Evolutionary conservation across 2,797 vertebrate species (phyloP), one percentile per base, ranked within the genome.

Genomic region (Delichon dasypus): DNA sequence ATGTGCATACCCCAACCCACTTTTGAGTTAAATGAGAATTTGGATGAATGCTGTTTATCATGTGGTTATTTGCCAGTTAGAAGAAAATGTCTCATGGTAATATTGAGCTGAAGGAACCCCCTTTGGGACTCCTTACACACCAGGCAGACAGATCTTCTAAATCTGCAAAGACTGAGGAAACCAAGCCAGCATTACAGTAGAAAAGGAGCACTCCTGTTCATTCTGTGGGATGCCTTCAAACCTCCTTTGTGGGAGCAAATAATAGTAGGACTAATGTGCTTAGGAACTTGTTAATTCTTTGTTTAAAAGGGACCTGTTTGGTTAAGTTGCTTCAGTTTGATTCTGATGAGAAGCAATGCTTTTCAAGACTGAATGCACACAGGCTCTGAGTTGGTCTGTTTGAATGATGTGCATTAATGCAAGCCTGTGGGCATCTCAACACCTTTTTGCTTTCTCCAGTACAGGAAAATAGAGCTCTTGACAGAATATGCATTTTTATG

Each of bases 21-120:
- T 78, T 92, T 66, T 71, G 54, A 88, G 38, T 89, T 94, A 84
- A 94, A 88, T 30, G 68, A 3, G 2, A 88, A 89, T 65, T 66
- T 20, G 25, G n/a, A 85, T 62, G 38, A 84, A 75, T 72, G 32
- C 11, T 72, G 72, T 84, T 88, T 68, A 62, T 83, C 62, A 55
- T 25, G 18, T 62, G 82, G 42, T 62, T 75, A 34, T 77, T 77
- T 11, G 3, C 11, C 70, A 79, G 53, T 53, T 73, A 84, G 47
- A 53, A 55, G 11, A 71, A 94, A 95, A 51, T 38, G 21, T 60
- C 60, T 78, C 57, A n/a, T 61, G 25, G 21, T 40, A 67, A 48
- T 73, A 66, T 4, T 40, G 19, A 85, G 23, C 29, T 58, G 51
- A 87, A 60, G 30, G 29, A 89, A 62, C 5, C 13, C 40, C 25